Base-by-base conservation (phyloP, 2,797 vertebrate species). In the Leptodactylus fallax region DNA sequence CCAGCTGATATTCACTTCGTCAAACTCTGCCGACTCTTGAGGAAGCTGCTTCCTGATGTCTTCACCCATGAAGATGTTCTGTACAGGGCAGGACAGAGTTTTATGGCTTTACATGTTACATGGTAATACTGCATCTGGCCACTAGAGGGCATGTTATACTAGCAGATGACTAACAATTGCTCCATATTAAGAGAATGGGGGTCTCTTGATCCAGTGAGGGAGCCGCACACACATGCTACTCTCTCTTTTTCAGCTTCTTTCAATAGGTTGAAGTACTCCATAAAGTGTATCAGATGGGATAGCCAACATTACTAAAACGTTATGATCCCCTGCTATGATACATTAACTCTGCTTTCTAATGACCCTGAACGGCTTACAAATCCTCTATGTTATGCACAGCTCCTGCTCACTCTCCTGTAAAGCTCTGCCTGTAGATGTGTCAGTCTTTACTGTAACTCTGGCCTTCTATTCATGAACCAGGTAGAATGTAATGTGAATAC, bases 21-120 rank as follows among this genome's bases (percentile, higher is more conserved):
- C 95, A 85, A 98, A 98, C 76, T 95, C 93, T 19, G 93, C 89
- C 1, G 95, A 96, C 89, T 97, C 97, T 1, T 78, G 89, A 61
- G 96, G 96, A 77, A 98, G 93, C 91, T 97, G 97, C 90, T 96
- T 96, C 49, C 95, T 94, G 90, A 97, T 97, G 92, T 98, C 97
- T 79, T 97, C 96, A 23, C 97, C 96, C 87, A 96, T 92, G 90
- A 98, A 98, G 91, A 98, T 97, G 89, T 97, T 96, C 95, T 97
- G 90, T 36, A 23, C 7, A 7, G 79, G 51, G 77, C 12, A 36
- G 27, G 9, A 81, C 7, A 1, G 21, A 3, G 49, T 45, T 19
- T 5, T 12, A 65, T 14, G 36, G 36, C 1, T 36, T 36, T 36
- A 36, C 2, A 17, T 53, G 2, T 51, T n/a, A 16, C 49, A 25